Base-by-base conservation (phyloP, 2,797 vertebrate genomes). In the Moxostoma hubbsi region DNA sequence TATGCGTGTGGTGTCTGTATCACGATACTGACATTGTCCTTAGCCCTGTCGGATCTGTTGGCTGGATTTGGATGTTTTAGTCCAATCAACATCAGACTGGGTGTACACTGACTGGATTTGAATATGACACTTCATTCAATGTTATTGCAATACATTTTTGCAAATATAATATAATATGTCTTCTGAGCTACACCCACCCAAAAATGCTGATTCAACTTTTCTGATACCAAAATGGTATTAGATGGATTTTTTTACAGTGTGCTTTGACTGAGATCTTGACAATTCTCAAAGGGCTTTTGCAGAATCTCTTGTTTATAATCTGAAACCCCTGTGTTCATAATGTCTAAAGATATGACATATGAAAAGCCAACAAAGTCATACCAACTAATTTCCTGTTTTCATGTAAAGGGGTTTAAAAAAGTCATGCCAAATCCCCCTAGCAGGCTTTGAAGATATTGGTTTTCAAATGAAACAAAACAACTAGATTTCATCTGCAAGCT, bases 331-430 rank as follows among this genome's bases (percentile, higher is more conserved):
- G 70, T 75, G 16, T 69, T 62, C 50, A 46, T 62, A 54, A 54
- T 9, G 74, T 77, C 69, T 77, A 57, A 9, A 54, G n/a, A 73
- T 15, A 54, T 24, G 24, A 24, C 36, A 47, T 36, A 73, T 69
- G 59, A 75, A 61, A 80, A 70, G 46, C 43, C 24, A 83, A 68
- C 55, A 62, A 63, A 81, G 36, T 47, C 63, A 50, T 80, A 82
- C 51, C 36, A 24, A 9, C 55, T 77, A 55, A 87, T 88, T 86
- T 88, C 85, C 82, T 88, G 82, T 84, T 68, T 73, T 70, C 53
- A 81, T 79, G 77, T 83, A 54, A 73, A 55, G 49, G 36, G n/a
- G 10, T 54, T 51, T 4, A 16, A 54, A 24, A 46, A 75, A 50
- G 54, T 57, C 9, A 54, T 18, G 53, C 45, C 61, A 47, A 67